Percentiles rank a stretch among this genome's conserved stretches.
Evolutionary conservation across 2,888 invertebrate genomes (phyloP).

Genomic region (Lingula anatina): DNA sequence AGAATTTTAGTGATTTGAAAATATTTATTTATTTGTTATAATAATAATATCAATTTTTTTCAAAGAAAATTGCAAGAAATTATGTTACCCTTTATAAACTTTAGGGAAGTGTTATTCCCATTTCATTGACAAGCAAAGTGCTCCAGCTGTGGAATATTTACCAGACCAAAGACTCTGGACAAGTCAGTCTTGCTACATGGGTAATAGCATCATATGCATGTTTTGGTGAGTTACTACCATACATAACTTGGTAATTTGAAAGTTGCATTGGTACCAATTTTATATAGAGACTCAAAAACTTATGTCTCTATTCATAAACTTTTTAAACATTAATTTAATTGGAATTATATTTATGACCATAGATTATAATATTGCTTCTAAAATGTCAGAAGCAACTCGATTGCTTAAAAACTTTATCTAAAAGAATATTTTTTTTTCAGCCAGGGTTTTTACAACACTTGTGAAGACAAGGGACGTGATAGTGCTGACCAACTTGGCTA

Average conservation of each 20-base stretch:
- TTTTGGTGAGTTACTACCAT: constrained; percentile 25
- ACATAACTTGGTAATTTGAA: too few relatives aligned
- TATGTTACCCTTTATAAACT: constrained; percentile 2
- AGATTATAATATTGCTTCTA: too few relatives aligned
- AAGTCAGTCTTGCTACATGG: constrained; percentile 24
- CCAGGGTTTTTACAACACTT: constrained; percentile 22
- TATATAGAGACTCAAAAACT: too few relatives aligned
- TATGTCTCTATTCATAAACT: too few relatives aligned
- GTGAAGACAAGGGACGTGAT: constrained; percentile 24
- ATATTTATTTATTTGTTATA: constrained; percentile 18
- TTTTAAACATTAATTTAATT: too few relatives aligned
- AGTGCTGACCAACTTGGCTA: constrained; percentile 21
- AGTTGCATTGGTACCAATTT: too few relatives aligned
- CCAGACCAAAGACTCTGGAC: constrained; percentile 22
- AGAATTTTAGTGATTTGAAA: constrained; percentile 20
- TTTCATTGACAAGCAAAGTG: constrained; percentile 23
- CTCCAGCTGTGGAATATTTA: constrained; percentile 24
- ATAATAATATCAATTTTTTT: too few relatives aligned
- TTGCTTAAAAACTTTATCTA: neutral
- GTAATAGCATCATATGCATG: constrained; percentile 23
- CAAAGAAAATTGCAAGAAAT: constrained; percentile 28
- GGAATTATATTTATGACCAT: too few relatives aligned
- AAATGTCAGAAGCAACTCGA: too few relatives aligned
- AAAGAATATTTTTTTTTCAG: constrained; percentile 13
- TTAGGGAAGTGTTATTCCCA: constrained; percentile 21